Evolutionary conservation across 1,140 invertebrate species (phyloP), one percentile per base, ranked within the genome.

Genomic region (Cyrtorhinus lividipennis): DNA sequence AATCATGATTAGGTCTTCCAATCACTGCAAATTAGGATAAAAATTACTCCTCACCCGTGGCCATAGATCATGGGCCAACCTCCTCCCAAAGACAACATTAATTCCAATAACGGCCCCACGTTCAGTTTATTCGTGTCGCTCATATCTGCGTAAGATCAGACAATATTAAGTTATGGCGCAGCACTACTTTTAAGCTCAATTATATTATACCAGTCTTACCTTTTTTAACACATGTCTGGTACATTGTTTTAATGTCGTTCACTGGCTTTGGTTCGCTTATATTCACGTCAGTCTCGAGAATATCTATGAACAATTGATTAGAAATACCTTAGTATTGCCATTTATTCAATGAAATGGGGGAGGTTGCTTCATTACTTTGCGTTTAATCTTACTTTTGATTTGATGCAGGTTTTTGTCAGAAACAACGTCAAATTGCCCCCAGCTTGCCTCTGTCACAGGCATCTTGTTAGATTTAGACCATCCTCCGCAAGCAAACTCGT

Each of bases 201-300:
- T n/a, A n/a, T n/a, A n/a, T n/a, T n/a, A n/a, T n/a, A n/a, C n/a
- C n/a, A n/a, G n/a, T n/a, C n/a, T n/a, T 69, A 83, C 81, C 75
- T 61, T 72, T 73, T 68, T 85, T 75, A 70, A 83, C 77, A 68
- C 84, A 86, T 62, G 81, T 79, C n/a, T 69, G 68, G 62, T 83
- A 86, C 67, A 84, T 73, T 20, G 76, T 76, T 68, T 81, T 82
- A 0, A 82, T 79, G 67, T 85, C 80, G 57, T 72, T 71, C 20
- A 86, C 79, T 0, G 84, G 78, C 58, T 72, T 72, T 0, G 83
- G 83, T n/a, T 71, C 58, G 18, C 76, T 72, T 0, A 68, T 65
- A 1, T 70, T 67, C 0, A 71, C 76, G 0, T 70, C 69, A 66
- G 56, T 24, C 56, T 69, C 69, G 56, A 68, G 56, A 27, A 69